Base-by-base conservation (phyloP, 2,888 invertebrate species). In the Agrochola lota region DNA sequence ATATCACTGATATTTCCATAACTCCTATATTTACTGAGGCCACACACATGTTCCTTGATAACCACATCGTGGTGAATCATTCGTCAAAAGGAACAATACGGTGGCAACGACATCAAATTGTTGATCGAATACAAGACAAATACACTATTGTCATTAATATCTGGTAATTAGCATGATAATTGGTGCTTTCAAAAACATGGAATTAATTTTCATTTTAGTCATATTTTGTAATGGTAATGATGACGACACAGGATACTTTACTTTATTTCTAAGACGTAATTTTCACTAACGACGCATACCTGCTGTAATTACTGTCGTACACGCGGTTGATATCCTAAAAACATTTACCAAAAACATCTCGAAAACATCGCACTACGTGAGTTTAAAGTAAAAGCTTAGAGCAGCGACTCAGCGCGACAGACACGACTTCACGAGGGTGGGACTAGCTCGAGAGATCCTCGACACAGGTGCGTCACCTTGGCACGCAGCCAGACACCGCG, bases 1-100 rank as follows among this genome's bases (percentile, higher is more conserved):
- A 91, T 89, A 89, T 91, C 90, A 90, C 78, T 71, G 70, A 78
- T 89, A 84, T 88, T 85, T 80, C 77, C 73, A 86, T 84, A 85
- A 77, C 74, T 66, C 35, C 57, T 52, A 46, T 84, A 71, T 83
- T 89, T 80, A 79, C 84, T 80, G 60, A 87, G 74, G 78, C 81
- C 73, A 76, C 81, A 84, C 66, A 81, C 68, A 75, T 85, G 85
- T 71, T 74, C 60, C 69, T 74, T 72, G 76, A 85, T 84, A 57
- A 30, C 63, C 49, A 77, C 43, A 43, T 35, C 46, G 60, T 52
- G 17, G 40, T 89, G 87, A 89, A 77, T 86, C 88, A 89, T 69
- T 63, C 77, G 71, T 79, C 81, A 87, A 76, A 67, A 72, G 70
- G 40, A 81, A 80, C 74, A 80, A 70, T 70, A 74, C 59, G 57